Evolutionary conservation across 1,140 invertebrate genomes (phyloP), one percentile per base, ranked within the genome.

Genomic region (Leptinotarsa undecemlineata): DNA sequence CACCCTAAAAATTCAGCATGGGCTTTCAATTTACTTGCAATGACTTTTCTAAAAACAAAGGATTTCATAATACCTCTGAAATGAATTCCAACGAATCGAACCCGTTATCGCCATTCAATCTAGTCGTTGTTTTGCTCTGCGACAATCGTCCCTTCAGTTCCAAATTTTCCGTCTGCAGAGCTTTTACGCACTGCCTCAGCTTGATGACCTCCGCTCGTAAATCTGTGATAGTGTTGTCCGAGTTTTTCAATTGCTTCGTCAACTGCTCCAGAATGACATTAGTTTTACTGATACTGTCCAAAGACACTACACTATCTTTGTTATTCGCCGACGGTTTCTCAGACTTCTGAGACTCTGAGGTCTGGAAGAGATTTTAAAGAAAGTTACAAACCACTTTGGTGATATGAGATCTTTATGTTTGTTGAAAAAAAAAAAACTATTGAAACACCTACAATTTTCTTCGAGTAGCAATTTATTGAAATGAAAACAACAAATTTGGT

Each of bases 81-180:
- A 80, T 77, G 66, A 51, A 77, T 71, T 82, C 81, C 67, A 82
- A 76, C 0, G 81, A 82, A 74, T 80, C 74, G 14, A 77, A 78
- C 3, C 77, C 78, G 61, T 74, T 80, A 48, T 81, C 79, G 15
- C 79, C 79, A 70, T 81, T 81, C 57, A 75, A 26, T 67, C 67
- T 76, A 2, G 72, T 62, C n/a, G 73, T 21, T n/a, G 42, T 15
- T 78, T 79, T 79, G 3, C 71, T 75, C 62, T 84, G 80, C 8
- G 83, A 83, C 66, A 87, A 83, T 72, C 86, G 82, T 11, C 83
- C 88, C 78, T 91, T 90, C 57, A 94, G 81, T 48, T 92, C 89
- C 21, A 87, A 86, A 85, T 94, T 94, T 83, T 94, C 92, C 77
- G 87, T 88, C 11, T 89, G 90, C 21, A 95, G 84, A 76, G 90